A percentile compares a stretch with the other conserved stretches of the same genome.
These are phyloP conservation scores for Diplolepis rosae DNA, from an alignment of 2,888 invertebrate species.

Conservation along the genomic window DNA sequence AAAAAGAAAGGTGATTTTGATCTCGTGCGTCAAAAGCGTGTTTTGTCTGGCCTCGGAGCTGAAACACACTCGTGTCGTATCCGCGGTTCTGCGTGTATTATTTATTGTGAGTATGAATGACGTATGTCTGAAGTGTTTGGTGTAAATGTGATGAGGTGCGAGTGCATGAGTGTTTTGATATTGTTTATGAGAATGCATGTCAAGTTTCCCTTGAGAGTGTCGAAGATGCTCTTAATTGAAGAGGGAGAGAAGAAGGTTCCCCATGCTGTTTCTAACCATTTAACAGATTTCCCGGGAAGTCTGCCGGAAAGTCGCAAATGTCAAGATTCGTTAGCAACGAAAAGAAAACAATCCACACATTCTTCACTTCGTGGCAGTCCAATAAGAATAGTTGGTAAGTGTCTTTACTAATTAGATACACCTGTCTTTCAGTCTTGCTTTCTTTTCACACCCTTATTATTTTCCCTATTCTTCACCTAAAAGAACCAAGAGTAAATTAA, in stretches of 20 bases:
- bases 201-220: slow-evolving; percentile 26
- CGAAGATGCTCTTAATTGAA: slow-evolving; percentile 11
- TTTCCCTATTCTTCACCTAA: no score
- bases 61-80: not conserved
- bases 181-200: slow-evolving; percentile 21
- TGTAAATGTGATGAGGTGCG: slow-evolving; percentile 17
- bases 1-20: slow-evolving; percentile 11
- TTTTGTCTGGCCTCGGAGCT: slow-evolving; percentile 6
- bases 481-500: no score
- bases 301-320: slow-evolving; percentile 30
- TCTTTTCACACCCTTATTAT: not conserved
- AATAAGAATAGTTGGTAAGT: slow-evolving; percentile 44
- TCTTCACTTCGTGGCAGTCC: slow-evolving; percentile 28
- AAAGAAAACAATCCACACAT: slow-evolving; percentile 32
- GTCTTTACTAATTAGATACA: slow-evolving; percentile 15
- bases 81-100: slow-evolving; percentile 8
- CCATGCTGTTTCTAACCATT: slow-evolving; percentile 21
- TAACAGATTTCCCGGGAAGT: slow-evolving; percentile 22
- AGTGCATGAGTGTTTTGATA: slow-evolving; percentile 22
- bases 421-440: not conserved
- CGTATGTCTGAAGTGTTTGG: slow-evolving; percentile 24
- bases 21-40: not conserved
- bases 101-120: slow-evolving; percentile 16
- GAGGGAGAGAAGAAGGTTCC: slow-evolving; percentile 16
- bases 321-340: slow-evolving; percentile 29